These are phyloP conservation scores for Pangasius macronema DNA, from an alignment of 2,797 vertebrate genomes.

Conservation along the genomic window DNA sequence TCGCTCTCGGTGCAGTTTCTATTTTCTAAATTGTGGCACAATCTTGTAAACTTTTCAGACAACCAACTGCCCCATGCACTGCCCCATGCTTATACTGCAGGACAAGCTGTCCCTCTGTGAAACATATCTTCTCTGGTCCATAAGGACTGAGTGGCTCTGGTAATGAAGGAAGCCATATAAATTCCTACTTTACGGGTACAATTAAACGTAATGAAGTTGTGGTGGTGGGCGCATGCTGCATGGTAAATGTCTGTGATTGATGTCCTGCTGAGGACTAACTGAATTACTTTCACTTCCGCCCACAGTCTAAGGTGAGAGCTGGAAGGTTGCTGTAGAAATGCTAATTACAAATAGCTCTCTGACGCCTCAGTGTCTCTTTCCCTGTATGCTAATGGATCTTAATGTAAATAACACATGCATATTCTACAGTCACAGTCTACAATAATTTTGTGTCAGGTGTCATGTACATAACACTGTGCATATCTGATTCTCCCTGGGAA, in stretches of 20 bases:
- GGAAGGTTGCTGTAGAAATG: slow-evolving; percentile 42
- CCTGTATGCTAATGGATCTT: slow-evolving; percentile 16
- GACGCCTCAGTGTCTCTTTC: slow-evolving; percentile 12
- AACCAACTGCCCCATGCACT: slow-evolving; percentile 7
- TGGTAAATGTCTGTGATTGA: slow-evolving; percentile 53
- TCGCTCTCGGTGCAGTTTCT: not conserved
- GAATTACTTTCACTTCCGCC: slow-evolving; percentile 51
- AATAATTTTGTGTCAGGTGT: not conserved
- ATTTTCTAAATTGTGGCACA: not conserved
- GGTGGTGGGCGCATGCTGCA: slow-evolving; percentile 29
- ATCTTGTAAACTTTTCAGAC: not conserved
- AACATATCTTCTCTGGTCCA: slow-evolving; percentile 28
- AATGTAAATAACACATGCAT: slow-evolving; percentile 27
- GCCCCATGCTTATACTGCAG: not conserved
- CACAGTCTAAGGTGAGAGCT: slow-evolving; percentile 48
- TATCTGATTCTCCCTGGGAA: not conserved
- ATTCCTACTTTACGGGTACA: slow-evolving; percentile 42
- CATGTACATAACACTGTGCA: not conserved
- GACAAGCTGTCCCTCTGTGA: slow-evolving; percentile 13
- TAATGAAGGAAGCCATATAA: slow-evolving; percentile 36
- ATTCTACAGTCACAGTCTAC: not conserved
- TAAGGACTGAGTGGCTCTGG: slow-evolving; percentile 57
- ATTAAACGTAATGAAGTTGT: slow-evolving; percentile 53
- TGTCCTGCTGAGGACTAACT: slow-evolving; percentile 39
- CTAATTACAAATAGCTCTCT: slow-evolving; percentile 40